Conservation (phyloP, 2,113 vertebrate genomes). For the Cinclus cinclus region DNA sequence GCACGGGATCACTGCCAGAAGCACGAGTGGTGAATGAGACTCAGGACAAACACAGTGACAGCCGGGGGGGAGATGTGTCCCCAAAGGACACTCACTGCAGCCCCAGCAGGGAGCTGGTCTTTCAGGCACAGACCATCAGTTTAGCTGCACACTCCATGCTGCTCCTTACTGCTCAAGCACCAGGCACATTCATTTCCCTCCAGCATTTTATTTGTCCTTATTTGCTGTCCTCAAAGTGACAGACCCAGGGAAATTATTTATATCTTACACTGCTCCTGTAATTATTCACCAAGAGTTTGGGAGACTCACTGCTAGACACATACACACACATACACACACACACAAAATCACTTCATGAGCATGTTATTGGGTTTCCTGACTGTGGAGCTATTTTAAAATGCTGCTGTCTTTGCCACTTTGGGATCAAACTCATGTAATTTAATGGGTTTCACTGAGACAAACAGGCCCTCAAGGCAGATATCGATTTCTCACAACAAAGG, state of each 20-base stretch:
- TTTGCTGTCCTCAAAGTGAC: not conserved
- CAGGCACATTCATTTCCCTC: not conserved
- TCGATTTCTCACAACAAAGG: not conserved
- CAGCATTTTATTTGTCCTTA: not conserved
- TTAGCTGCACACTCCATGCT: not conserved
- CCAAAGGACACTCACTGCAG: not conserved
- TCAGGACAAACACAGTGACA: accelerated
- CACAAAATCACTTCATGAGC: not conserved
- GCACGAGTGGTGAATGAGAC: not conserved
- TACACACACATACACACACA: not conserved
- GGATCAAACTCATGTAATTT: not conserved
- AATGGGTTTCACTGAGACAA: not conserved
- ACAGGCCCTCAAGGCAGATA: not conserved
- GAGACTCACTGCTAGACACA: not conserved
- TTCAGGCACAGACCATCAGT: not conserved
- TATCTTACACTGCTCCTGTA: not conserved
- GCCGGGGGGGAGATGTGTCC: not conserved
- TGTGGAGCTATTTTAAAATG: not conserved
- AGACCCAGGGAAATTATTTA: not conserved
- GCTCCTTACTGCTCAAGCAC: not conserved
- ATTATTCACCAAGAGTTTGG: not conserved
- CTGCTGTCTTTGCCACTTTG: not conserved
- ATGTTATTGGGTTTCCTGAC: not conserved
- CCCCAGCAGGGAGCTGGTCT: accelerated
- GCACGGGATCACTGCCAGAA: not conserved